phyloP scores from a whole-genome alignment of 2,113 vertebrate species.

The Chamaea fasciata region DNA sequence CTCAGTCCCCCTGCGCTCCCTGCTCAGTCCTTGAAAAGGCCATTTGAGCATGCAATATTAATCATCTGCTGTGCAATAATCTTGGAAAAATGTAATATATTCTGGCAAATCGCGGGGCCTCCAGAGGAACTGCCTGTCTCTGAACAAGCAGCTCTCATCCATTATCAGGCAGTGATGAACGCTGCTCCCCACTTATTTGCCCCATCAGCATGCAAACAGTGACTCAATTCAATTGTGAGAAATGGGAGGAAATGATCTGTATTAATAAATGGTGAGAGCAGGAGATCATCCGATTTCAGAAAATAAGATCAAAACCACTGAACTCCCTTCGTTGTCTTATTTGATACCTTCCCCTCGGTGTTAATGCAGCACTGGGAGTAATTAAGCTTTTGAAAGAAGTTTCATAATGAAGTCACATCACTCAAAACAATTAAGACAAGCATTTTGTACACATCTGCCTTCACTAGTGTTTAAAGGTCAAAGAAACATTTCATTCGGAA shows the following conservation, averaged over 20 bases:
- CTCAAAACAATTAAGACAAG: conserved; percentile 65
- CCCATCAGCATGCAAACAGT: conserved; percentile 1
- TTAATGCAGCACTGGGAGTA: conserved; percentile 53
- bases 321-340: conserved; percentile 2
- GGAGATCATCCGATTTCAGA: neutral
- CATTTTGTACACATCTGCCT: conserved; percentile 54
- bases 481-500: conserved; percentile 42
- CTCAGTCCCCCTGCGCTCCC: neutral
- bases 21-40: conserved; percentile 15
- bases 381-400: conserved; percentile 59
- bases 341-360: conserved; percentile 31
- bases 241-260: conserved; percentile 37
- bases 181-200: neutral
- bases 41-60: conserved; percentile 31
- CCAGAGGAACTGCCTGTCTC: neutral
- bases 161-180: neutral
- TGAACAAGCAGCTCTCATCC: neutral
- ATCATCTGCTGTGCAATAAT: conserved; percentile 43
- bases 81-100: conserved; percentile 14
- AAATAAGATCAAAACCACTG: conserved; percentile 41
- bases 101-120: conserved; percentile 16
- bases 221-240: neutral
- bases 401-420: conserved; percentile 51
- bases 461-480: conserved; percentile 66
- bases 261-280: conserved; percentile 8